Base-by-base conservation (phyloP, 1,140 invertebrate species). In the Ips typographus region DNA sequence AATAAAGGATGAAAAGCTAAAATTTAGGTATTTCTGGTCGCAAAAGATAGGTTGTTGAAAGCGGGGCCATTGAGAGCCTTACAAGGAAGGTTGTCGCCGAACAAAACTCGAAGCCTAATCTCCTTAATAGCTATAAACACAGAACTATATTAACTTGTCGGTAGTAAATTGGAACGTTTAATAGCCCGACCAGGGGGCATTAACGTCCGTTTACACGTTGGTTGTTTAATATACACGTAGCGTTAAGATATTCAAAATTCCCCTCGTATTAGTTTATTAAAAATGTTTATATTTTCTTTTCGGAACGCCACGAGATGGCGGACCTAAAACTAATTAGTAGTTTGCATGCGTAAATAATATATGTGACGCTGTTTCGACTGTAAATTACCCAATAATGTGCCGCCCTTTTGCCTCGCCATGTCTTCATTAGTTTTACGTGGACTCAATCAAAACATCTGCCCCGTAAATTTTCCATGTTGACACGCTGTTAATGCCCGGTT, bases 91-190 rank as follows among this genome's bases (percentile, higher is more conserved):
- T 59, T 42, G 55, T 40, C 62, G 44, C 55, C 65, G 44, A 52
- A 65, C 41, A 40, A 64, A 70, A 64, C 44, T 51, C 42, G 7
- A 2, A 64, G 40, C 53, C 49, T 58, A 65, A 58, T 60, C 52
- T 62, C 44, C 56, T 53, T 70, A 72, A 70, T 67, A 66, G 56
- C 71, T 68, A 74, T 74, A 75, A 75, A 75, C 73, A 71, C 63
- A 68, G 55, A 71, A 71, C 72, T 75, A 73, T 74, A 75, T 75
- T 75, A 75, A 73, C 71, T 62, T 75, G 73, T 75, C 74, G 73
- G 68, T 71, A 71, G 71, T 75, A 75, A 75, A 75, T 68, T 74
- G 68, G 71, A 71, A 70, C 73, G 64, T 74, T 75, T 75, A 75
- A 73, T 74, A 72, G 65, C 71, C 43, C 22, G 22, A 22, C 39